Percentiles rank a stretch among this genome's conserved stretches.
These are phyloP conservation scores for Idris sp. DNA, from an alignment of 1,140 invertebrate species.

Conservation along the genomic window DNA sequence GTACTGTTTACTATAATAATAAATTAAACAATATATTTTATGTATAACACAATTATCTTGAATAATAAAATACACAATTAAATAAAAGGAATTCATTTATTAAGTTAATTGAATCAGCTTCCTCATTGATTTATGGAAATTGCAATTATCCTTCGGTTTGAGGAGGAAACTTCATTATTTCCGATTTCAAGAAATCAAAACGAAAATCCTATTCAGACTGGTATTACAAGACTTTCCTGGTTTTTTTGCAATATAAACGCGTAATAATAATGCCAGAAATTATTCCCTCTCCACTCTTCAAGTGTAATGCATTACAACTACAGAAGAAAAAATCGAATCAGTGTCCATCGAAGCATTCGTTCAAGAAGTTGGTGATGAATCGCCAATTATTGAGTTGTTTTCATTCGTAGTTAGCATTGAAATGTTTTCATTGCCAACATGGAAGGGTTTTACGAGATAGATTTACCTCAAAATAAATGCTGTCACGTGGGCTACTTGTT, in stretches of 20 bases:
- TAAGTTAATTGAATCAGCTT: constrained; percentile 12
- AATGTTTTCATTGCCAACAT: constrained; percentile 4
- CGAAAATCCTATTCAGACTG: not conserved
- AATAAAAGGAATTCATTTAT: constrained; percentile 8
- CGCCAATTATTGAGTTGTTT: not conserved
- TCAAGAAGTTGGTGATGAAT: constrained; percentile 21
- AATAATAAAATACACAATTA: constrained; percentile 6
- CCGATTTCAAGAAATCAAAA: constrained; percentile 35
- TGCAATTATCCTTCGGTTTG: constrained; percentile 7
- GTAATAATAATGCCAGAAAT: constrained; percentile 48
- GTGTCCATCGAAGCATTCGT: constrained; percentile 24
- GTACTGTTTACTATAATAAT: too few relatives aligned
- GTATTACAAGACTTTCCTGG: constrained; percentile 46
- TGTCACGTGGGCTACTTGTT: constrained; percentile 58
- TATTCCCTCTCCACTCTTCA: constrained; percentile 17
- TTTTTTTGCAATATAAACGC: constrained; percentile 45
- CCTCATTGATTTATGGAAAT: constrained; percentile 25
- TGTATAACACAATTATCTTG: not conserved
- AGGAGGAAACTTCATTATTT: constrained; percentile 42
- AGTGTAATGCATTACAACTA: constrained; percentile 32
- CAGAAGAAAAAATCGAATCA: constrained; percentile 33
- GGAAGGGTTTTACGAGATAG: constrained; percentile 26
- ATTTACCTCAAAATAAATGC: constrained; percentile 56
- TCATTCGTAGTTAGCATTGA: not conserved
- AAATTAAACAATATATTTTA: too few relatives aligned